Evolutionary conservation across 2,888 invertebrate species (phyloP).

Genomic region (Acronicta aceris): DNA sequence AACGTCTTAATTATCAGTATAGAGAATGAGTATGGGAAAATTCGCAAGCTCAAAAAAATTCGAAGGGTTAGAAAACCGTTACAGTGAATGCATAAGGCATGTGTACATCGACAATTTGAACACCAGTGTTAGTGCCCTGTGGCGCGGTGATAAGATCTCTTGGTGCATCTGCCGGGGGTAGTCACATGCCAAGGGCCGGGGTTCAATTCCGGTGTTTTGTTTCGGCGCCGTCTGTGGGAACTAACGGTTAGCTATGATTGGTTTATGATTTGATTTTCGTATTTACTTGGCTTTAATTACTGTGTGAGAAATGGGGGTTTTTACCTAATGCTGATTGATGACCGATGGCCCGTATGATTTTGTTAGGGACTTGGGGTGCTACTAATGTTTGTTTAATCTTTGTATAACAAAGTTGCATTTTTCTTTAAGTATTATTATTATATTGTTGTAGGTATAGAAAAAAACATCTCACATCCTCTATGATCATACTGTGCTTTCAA

Average conservation of each 20-base stretch:
- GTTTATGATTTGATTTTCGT: slow-evolving; percentile 80
- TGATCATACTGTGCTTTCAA: not conserved
- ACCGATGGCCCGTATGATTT: slow-evolving; percentile 43
- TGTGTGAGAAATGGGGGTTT: slow-evolving; percentile 47
- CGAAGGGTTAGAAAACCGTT: slow-evolving; percentile 80
- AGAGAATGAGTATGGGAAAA: slow-evolving; percentile 41
- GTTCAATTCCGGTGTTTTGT: slow-evolving; percentile 83
- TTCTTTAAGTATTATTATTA: not conserved
- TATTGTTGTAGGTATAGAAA: too few relatives aligned
- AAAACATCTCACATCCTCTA: too few relatives aligned
- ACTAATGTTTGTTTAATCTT: not conserved
- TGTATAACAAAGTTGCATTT: not conserved
- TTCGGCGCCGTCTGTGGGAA: slow-evolving; percentile 80
- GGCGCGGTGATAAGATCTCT: slow-evolving; percentile 83
- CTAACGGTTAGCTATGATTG: slow-evolving; percentile 72
- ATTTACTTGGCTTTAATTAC: slow-evolving; percentile 60
- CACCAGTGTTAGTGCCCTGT: slow-evolving; percentile 77
- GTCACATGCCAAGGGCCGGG: slow-evolving; percentile 72
- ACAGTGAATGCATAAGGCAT: slow-evolving; percentile 79
- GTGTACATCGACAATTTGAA: slow-evolving; percentile 76
- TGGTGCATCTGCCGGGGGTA: slow-evolving; percentile 82
- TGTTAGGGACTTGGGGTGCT: slow-evolving; percentile 1
- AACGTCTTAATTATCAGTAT: slow-evolving; percentile 30
- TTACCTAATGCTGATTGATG: slow-evolving; percentile 38
- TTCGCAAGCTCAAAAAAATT: slow-evolving; percentile 50